Evolutionary conservation across 2,888 invertebrate genomes (phyloP), one percentile per base, ranked within the genome.

Genomic region (Brachypterus glaber): DNA sequence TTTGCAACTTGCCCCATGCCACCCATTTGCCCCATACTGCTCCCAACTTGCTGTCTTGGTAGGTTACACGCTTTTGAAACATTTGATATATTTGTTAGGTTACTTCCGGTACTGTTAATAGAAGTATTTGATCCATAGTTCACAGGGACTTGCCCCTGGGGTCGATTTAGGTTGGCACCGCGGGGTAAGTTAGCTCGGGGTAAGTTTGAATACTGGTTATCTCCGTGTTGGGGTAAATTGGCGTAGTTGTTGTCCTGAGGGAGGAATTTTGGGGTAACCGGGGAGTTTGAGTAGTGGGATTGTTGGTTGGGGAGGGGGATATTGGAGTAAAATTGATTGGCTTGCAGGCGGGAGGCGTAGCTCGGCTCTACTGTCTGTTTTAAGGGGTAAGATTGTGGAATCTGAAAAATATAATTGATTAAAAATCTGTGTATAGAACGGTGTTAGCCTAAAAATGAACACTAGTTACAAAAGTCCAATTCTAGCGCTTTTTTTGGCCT

Each of bases 321-420:
- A 45, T 68, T 68, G 5, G 64, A 64, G 44, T 68, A 68, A 38
- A 65, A 57, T 27, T 63, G 64, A 52, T 73, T 68, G 5, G 54
- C 40, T 45, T 75, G 80, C 29, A 79, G 62, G 34, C 84, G 73
- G 16, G 82, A 74, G 24, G 85, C 81, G 60, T 79, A 87, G 5
- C 81, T 79, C 2, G 86, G 86, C 54, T 82, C 82, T 35, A 79
- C 70, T 35, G 79, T 68, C 50, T 77, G 74, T 58, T 76, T 79
- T 34, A 86, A 71, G 3, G 73, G 70, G 50, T 80, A 80, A 62
- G 85, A 86, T 56, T 82, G 81, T 43, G 86, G 86, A 53, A 87
- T 79, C 79, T 81, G 66, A 9, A 71, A 69, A n/a, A n/a, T n/a
- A n/a, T n/a, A n/a, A n/a, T n/a, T n/a, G n/a, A n/a, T n/a, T n/a